A percentile compares a stretch with the other conserved stretches of the same genome.
These are phyloP conservation scores for Pemphigus obesinymphae DNA, from an alignment of 1,140 invertebrate species.

Conservation along the genomic window DNA sequence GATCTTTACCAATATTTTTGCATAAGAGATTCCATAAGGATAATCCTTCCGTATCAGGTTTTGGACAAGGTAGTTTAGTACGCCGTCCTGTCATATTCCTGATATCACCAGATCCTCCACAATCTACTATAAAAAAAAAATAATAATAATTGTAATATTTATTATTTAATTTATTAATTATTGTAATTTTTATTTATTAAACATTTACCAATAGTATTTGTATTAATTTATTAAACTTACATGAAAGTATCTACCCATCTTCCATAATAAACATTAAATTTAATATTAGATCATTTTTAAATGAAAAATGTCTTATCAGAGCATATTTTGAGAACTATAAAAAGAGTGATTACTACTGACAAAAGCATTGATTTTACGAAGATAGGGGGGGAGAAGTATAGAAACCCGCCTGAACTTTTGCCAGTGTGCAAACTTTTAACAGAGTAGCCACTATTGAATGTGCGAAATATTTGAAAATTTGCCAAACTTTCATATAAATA, in stretches of 20 bases:
- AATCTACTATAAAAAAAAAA: constrained; percentile 27
- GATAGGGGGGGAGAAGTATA: neutral
- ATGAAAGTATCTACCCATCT: neutral
- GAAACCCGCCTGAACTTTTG: constrained; percentile 12
- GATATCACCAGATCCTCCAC: constrained; percentile 29
- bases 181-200: too few relatives aligned
- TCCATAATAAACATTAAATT: constrained; percentile 5
- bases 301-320: constrained; percentile 10
- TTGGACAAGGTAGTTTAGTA: constrained; percentile 64
- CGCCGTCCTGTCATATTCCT: constrained; percentile 61
- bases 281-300: neutral
- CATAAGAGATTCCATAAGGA: constrained; percentile 75
- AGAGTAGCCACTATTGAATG: constrained; percentile 31
- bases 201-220: neutral
- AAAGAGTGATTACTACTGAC: constrained; percentile 5
- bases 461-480: constrained; percentile 3
- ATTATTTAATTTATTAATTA: neutral
- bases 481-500: neutral
- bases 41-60: constrained; percentile 68
- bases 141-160: neutral
- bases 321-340: neutral
- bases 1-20: constrained; percentile 81
- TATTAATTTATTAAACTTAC: neutral
- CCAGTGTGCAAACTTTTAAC: constrained; percentile 35
- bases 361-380: constrained; percentile 21